phyloP scores from a whole-genome alignment of 2,888 invertebrate genomes.

The Thecocarcelia acutangulata region DNA sequence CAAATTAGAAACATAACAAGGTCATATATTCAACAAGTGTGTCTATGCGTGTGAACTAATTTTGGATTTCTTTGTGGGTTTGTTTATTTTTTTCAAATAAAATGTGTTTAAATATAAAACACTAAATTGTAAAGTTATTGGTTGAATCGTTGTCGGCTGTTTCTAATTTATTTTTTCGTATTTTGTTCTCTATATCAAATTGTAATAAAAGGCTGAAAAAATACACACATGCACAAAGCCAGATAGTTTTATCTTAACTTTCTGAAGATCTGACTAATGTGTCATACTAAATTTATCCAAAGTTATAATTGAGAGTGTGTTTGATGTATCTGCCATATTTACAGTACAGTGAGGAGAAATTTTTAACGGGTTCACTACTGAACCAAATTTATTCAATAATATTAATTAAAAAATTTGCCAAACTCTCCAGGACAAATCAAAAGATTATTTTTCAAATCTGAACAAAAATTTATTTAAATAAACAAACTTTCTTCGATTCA shows the following conservation, averaged over 20 bases:
- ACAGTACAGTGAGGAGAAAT: too few relatives aligned
- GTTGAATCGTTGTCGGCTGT: conserved; percentile 22
- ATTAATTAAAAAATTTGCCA: too few relatives aligned
- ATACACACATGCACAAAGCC: conserved; percentile 2
- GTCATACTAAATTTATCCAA: conserved; percentile 26
- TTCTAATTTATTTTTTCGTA: conserved; percentile 11
- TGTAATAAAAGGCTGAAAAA: conserved; percentile 5
- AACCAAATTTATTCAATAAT: too few relatives aligned
- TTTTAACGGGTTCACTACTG: neutral
- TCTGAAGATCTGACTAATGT: conserved; percentile 50
- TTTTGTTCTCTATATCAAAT: conserved; percentile 20
- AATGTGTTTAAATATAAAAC: neutral
- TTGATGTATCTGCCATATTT: too few relatives aligned
- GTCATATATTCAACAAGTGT: conserved; percentile 25
- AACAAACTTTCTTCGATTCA: too few relatives aligned
- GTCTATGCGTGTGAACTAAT: conserved; percentile 29
- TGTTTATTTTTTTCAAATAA: neutral
- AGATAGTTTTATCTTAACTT: conserved; percentile 23
- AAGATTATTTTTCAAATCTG: too few relatives aligned
- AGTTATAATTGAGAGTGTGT: too few relatives aligned
- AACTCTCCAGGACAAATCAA: too few relatives aligned
- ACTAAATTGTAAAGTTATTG: conserved; percentile 5
- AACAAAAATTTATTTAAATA: too few relatives aligned
- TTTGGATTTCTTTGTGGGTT: conserved; percentile 34
- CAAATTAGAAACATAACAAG: conserved; percentile 25